Conservation (phyloP, 64 coral and sea anemone species). For the Astreopora myriophthalma region DNA sequence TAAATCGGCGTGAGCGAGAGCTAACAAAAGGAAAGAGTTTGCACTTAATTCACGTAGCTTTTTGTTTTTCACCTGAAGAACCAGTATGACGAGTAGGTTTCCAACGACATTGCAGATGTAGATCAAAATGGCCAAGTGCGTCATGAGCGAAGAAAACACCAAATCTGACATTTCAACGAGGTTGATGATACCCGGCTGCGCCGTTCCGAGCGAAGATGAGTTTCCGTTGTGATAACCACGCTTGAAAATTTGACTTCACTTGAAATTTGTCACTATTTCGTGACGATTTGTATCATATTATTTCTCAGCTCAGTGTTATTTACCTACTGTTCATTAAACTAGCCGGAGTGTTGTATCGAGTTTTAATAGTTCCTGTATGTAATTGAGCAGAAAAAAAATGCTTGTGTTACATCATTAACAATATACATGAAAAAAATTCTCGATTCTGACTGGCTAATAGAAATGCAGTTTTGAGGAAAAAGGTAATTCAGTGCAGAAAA, state of each 20-base stretch:
- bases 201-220: too few relatives aligned
- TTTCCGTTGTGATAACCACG: background rate
- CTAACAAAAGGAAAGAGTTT: background rate
- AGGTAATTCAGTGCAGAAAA: too few relatives aligned
- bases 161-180: background rate
- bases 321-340: too few relatives aligned
- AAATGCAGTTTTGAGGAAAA: too few relatives aligned
- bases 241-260: background rate
- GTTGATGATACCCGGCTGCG: too few relatives aligned
- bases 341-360: too few relatives aligned
- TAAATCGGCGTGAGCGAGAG: background rate
- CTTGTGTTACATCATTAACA: too few relatives aligned
- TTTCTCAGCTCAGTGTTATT: background rate
- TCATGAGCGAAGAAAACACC: background rate
- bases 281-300: background rate
- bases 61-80: background rate
- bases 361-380: too few relatives aligned
- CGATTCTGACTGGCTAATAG: too few relatives aligned
- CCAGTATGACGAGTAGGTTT: slow-evolving; percentile 7
- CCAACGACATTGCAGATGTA: slow-evolving; percentile 1
- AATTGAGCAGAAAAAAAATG: too few relatives aligned
- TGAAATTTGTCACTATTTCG: background rate
- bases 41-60: background rate
- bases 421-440: too few relatives aligned
- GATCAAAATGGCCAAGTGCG: background rate